phyloP scores from a whole-genome alignment of 2,113 vertebrate genomes.

The Phoxinus phoxinus region DNA sequence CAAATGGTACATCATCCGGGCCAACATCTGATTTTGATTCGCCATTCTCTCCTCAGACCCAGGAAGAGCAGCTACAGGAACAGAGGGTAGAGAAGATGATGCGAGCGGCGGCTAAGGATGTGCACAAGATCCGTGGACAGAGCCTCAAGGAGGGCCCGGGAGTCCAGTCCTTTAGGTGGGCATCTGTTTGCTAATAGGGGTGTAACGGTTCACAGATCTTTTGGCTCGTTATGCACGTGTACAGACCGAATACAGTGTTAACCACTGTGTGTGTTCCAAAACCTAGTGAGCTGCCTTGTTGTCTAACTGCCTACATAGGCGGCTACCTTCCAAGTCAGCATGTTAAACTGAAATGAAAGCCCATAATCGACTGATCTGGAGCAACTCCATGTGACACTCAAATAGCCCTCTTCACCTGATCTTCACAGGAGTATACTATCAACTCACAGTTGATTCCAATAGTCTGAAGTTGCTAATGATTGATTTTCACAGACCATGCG shows the following conservation, averaged over 20 bases:
- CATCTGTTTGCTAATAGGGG: not conserved
- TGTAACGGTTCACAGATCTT: too few species aligned
- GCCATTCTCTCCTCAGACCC: conserved; percentile 70
- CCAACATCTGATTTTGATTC: not conserved
- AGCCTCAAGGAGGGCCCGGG: conserved; percentile 90
- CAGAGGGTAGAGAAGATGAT: conserved; percentile 92
- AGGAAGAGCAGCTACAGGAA: conserved; percentile 86
- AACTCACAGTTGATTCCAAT: not conserved
- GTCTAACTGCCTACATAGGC: not conserved
- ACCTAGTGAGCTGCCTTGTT: not conserved
- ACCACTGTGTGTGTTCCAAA: not conserved
- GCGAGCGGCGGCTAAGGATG: conserved; percentile 93
- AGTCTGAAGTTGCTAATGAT: not conserved
- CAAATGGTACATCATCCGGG: not conserved
- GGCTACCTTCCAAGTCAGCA: not conserved
- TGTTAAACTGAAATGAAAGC: not conserved
- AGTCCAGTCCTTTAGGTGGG: conserved; percentile 94
- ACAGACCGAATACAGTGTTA: too few species aligned
- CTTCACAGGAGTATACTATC: too few species aligned
- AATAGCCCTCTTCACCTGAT: too few species aligned
- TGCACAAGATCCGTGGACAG: conserved; percentile 91
- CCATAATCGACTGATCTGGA: too few species aligned
- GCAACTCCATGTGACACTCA: too few species aligned
- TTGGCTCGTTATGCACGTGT: too few species aligned
- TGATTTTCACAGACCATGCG: not conserved